Evolutionary conservation across 2,888 invertebrate species (phyloP).

Genomic region (Drosophila kanekoi): DNA sequence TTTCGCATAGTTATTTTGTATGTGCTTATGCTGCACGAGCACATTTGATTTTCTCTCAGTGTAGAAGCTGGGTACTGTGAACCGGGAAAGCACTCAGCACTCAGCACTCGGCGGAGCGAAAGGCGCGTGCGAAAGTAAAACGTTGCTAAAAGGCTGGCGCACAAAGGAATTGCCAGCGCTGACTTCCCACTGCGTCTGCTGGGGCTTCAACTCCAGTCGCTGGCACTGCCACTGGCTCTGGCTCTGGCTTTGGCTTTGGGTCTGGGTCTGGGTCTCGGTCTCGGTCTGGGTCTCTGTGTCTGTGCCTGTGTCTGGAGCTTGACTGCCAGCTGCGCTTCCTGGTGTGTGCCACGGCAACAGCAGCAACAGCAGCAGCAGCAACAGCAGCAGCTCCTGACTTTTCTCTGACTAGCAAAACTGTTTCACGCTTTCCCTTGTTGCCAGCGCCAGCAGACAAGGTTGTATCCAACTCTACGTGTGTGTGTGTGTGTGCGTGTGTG

Average conservation of each 20-base stretch:
- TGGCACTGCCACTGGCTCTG: too few species aligned
- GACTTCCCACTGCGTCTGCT: conserved; percentile 58
- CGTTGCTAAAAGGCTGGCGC: conserved; percentile 58
- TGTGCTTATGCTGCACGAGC: too few species aligned
- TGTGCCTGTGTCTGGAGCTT: conserved; percentile 43
- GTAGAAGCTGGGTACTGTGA: conserved; percentile 9
- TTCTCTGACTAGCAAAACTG: conserved; percentile 63
- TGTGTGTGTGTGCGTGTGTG: conserved; percentile 24
- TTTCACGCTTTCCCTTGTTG: conserved; percentile 71
- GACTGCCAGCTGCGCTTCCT: conserved; percentile 57
- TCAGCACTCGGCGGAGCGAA: conserved; percentile 13
- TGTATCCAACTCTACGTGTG: conserved; percentile 27
- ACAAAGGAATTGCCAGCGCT: conserved; percentile 71
- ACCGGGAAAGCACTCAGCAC: conserved; percentile 25
- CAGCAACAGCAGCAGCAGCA: conserved; percentile 13
- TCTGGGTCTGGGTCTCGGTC: conserved; percentile 3
- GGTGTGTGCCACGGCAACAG: conserved; percentile 48
- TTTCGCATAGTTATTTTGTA: too few species aligned
- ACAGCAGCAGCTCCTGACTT: conserved; percentile 41
- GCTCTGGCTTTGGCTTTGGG: conserved; percentile 14
- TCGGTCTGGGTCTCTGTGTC: conserved; percentile 31
- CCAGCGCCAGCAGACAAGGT: conserved; percentile 39
- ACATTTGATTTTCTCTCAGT: conserved; percentile 28
- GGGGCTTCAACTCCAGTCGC: conserved; percentile 33
- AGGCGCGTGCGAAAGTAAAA: conserved; percentile 73